These are phyloP conservation scores for Sigmodon hispidus DNA, from an alignment of 2,113 vertebrate genomes.

Conservation along the genomic window DNA sequence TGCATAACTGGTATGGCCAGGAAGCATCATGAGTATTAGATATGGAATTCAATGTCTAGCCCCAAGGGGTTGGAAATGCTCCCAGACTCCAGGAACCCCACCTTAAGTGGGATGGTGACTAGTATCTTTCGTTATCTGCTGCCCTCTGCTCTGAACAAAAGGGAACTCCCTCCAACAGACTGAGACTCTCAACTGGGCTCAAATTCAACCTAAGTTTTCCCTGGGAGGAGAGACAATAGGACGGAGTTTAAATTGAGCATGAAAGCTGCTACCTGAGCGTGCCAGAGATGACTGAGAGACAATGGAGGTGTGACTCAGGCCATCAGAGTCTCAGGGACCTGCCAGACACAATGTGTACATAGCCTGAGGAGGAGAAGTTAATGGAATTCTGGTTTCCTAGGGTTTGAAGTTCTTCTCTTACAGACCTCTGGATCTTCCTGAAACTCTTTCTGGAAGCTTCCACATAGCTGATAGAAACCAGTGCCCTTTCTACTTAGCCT, in stretches of 20 bases:
- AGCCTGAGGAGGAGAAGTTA: neutral
- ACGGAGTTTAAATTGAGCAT: neutral
- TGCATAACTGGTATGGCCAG: neutral
- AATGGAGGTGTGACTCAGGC: neutral
- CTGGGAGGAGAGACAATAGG: neutral
- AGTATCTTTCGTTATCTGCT: neutral
- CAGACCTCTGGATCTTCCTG: neutral
- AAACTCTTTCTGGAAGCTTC: neutral
- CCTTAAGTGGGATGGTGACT: neutral
- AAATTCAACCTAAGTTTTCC: neutral
- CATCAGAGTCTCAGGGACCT: neutral
- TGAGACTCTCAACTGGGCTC: neutral
- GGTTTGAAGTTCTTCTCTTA: neutral
- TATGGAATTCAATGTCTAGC: neutral
- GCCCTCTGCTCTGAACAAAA: neutral
- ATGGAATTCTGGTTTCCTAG: neutral
- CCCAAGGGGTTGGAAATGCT: no score
- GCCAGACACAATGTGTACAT: fast-evolving
- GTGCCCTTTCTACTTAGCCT: neutral
- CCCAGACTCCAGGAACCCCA: neutral
- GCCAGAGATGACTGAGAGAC: fast-evolving
- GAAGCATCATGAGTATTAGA: neutral
- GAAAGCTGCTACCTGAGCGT: neutral
- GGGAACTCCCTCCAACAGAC: neutral
- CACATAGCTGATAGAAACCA: neutral